phyloP scores from a whole-genome alignment of 2,113 vertebrate genomes.

The Alethe diademata region DNA sequence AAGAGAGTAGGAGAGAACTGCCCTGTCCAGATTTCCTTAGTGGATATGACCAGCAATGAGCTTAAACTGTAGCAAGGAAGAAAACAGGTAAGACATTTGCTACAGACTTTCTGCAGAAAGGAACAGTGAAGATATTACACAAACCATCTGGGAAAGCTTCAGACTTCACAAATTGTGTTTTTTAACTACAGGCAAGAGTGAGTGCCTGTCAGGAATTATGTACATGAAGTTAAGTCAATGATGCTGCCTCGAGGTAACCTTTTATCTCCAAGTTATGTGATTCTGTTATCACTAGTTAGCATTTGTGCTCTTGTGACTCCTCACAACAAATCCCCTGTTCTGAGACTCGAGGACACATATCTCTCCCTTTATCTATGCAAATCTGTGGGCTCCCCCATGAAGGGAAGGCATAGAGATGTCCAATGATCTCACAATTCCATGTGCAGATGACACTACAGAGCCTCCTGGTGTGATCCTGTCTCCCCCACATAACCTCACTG shows the following conservation, averaged over 20 bases:
- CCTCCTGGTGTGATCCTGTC: neutral
- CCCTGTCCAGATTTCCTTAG: neutral
- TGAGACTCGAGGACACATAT: neutral
- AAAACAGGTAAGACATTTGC: neutral
- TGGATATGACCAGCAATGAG: neutral
- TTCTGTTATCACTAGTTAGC: neutral
- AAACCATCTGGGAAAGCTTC: neutral
- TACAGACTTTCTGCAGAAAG: neutral
- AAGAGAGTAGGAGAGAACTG: neutral
- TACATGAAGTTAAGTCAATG: rapidly evolving
- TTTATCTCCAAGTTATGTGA: neutral
- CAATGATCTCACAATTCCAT: too few species aligned
- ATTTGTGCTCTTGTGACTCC: neutral
- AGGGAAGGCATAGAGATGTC: neutral
- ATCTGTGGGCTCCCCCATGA: rapidly evolving
- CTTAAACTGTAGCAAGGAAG: neutral
- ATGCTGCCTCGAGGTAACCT: neutral
- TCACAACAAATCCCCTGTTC: neutral
- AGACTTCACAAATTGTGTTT: neutral
- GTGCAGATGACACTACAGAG: neutral
- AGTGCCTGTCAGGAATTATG: neutral
- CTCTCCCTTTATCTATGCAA: neutral
- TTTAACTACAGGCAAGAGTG: neutral
- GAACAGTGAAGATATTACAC: neutral
- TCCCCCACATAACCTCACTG: too few species aligned